Evolutionary conservation across 1,140 invertebrate species (phyloP), one percentile per base, ranked within the genome.

Genomic region (Euwallacea fornicatus): DNA sequence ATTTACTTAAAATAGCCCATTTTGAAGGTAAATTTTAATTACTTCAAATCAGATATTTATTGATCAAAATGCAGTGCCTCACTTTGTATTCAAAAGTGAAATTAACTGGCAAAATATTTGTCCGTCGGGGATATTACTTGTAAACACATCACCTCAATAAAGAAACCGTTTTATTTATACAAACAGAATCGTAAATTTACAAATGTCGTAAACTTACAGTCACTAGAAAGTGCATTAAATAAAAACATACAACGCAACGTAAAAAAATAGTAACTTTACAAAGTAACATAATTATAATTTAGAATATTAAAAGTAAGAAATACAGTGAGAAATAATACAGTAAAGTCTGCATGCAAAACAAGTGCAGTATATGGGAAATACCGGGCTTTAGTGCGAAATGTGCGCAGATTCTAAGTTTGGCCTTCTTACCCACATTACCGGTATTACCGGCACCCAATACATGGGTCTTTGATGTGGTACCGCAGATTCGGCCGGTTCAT

Each of bases 371-470:
- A 13, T 13, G 13, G 10, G 13, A 50, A 50, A 13, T 11, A 50
- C 9, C 47, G 9, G 47, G 47, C 47, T 15, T 9, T 50, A 50
- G 46, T 60, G 41, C 7, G 62, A 41, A 43, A 53, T n/a, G 55
- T 69, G 58, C 47, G 56, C 58, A n/a, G 66, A 53, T 59, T 68
- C 56, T 47, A 63, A 65, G 42, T 72, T 47, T 54, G 64, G 71
- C 16, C 65, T 62, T 68, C 65, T 72, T 68, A 72, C 71, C 71
- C 64, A 72, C 62, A 72, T 50, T 55, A 72, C 71, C 42, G 71
- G 71, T 67, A 72, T 72, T 6, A 72, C 59, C 6, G 71, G 71
- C 42, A 72, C 71, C 65, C 58, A 72, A 59, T 68, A 72, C 9
- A 61, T 72, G 54, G 64, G 66, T 42, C 71, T 54, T n/a, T 46